A percentile compares a stretch with the other conserved stretches of the same genome.
phyloP scores from a whole-genome alignment of 2,888 invertebrate genomes.

The Ditylenchus weischeri region DNA sequence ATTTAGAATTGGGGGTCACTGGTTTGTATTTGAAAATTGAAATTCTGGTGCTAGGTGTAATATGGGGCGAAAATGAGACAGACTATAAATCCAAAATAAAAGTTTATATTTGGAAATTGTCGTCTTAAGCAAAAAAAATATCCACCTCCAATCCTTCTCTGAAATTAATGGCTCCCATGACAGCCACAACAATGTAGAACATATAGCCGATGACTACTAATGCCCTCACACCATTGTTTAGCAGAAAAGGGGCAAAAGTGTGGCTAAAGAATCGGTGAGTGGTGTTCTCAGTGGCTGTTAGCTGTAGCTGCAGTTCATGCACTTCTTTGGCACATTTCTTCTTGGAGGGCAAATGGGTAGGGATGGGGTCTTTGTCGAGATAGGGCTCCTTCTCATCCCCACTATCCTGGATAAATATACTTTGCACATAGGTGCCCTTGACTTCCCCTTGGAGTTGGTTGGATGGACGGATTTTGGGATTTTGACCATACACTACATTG shows the following conservation, averaged over 20 bases:
- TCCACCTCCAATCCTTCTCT: slow-evolving; percentile 43
- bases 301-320: slow-evolving; percentile 4
- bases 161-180: slow-evolving; percentile 72
- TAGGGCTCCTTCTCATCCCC: too few relatives aligned
- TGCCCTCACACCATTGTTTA: slow-evolving; percentile 37
- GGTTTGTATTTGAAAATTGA: too few relatives aligned
- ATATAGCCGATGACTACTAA: slow-evolving; percentile 39
- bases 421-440: slow-evolving; percentile 18
- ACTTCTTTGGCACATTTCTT: neutral
- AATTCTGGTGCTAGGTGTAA: too few relatives aligned
- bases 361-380: too few relatives aligned
- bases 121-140: too few relatives aligned
- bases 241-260: slow-evolving; percentile 51
- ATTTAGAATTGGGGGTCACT: too few relatives aligned
- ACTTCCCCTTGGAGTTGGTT: neutral
- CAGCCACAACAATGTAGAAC: slow-evolving; percentile 68
- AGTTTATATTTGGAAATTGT: too few relatives aligned
- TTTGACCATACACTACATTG: slow-evolving; percentile 18
- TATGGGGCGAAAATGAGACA: too few relatives aligned
- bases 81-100: too few relatives aligned
- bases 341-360: too few relatives aligned
- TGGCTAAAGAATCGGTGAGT: slow-evolving; percentile 43
- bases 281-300: slow-evolving; percentile 19
- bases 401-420: slow-evolving; percentile 26
- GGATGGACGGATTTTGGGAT: slow-evolving; percentile 13